These are phyloP conservation scores for Raja brachyura DNA, from an alignment of 2,113 vertebrate species.

Conservation along the genomic window DNA sequence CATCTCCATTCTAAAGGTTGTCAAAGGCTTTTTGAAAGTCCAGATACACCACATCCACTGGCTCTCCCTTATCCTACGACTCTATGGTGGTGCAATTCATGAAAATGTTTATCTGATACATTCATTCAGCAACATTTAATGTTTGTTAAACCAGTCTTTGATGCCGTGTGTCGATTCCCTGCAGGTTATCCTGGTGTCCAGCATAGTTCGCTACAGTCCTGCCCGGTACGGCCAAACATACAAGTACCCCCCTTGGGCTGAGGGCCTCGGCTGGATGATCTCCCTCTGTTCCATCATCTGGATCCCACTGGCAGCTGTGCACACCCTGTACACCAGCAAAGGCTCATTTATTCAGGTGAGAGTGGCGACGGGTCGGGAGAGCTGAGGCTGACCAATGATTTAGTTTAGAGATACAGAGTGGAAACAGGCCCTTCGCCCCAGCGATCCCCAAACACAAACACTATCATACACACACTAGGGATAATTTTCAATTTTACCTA, in stretches of 20 bases:
- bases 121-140: background rate
- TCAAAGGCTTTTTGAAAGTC: no score
- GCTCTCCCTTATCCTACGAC: no score
- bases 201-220: slow-evolving; percentile 56
- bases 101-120: background rate
- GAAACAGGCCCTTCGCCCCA: no score
- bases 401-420: no score
- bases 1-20: no score
- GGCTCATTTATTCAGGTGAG: slow-evolving; percentile 56
- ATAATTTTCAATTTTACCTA: no score
- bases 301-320: slow-evolving; percentile 60
- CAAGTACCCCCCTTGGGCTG: slow-evolving; percentile 57
- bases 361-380: background rate
- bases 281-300: slow-evolving; percentile 59
- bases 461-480: no score
- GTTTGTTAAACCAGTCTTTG: background rate
- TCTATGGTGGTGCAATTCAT: background rate
- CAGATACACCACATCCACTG: no score
- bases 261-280: slow-evolving; percentile 56
- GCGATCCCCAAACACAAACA: no score
- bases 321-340: slow-evolving; percentile 54
- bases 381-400: background rate
- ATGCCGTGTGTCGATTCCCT: background rate
- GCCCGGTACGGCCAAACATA: slow-evolving; percentile 54
- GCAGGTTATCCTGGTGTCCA: slow-evolving; percentile 56